Percentiles rank a stretch among this genome's conserved stretches.
Conservation (phyloP, 2,113 vertebrate species). For the Corythoichthys haematopterus region DNA sequence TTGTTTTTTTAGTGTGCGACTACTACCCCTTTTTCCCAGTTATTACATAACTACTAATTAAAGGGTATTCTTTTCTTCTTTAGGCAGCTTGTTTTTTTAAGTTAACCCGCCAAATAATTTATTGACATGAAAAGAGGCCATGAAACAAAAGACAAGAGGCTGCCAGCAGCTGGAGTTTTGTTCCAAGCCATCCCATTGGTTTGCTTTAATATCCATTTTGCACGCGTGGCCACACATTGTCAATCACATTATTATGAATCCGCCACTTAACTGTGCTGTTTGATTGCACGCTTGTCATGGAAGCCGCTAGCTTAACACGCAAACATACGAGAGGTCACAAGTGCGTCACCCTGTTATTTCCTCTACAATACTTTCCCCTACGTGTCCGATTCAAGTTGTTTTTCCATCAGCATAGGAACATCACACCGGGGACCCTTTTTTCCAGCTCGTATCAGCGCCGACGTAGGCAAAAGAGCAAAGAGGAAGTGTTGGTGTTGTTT, state of each 20-base stretch:
- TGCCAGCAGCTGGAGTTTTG: constrained; percentile 34
- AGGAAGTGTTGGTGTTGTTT: constrained; percentile 52
- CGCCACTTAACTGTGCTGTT: background rate
- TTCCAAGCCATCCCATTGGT: constrained; percentile 13
- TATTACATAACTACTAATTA: background rate
- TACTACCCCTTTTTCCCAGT: background rate
- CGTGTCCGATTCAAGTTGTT: constrained; percentile 24
- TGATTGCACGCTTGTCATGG: background rate
- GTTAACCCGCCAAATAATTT: constrained; percentile 5
- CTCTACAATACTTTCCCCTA: constrained; percentile 24
- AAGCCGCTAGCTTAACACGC: background rate
- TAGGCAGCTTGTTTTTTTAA: background rate
- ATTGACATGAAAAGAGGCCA: constrained; percentile 23
- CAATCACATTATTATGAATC: constrained; percentile 10
- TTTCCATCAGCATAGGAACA: constrained; percentile 31
- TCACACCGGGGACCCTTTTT: constrained; percentile 5
- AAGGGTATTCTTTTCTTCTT: background rate
- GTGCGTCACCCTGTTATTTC: constrained; percentile 26
- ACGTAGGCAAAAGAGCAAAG: constrained; percentile 25
- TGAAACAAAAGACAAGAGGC: constrained; percentile 26
- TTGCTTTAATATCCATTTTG: constrained; percentile 7
- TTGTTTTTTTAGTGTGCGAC: background rate
- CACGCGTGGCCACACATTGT: constrained; percentile 1
- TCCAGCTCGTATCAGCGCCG: constrained; percentile 26
- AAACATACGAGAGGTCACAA: constrained; percentile 10